Evolutionary conservation across 2,888 invertebrate genomes (phyloP).

Genomic region (Lomographa bimaculata): DNA sequence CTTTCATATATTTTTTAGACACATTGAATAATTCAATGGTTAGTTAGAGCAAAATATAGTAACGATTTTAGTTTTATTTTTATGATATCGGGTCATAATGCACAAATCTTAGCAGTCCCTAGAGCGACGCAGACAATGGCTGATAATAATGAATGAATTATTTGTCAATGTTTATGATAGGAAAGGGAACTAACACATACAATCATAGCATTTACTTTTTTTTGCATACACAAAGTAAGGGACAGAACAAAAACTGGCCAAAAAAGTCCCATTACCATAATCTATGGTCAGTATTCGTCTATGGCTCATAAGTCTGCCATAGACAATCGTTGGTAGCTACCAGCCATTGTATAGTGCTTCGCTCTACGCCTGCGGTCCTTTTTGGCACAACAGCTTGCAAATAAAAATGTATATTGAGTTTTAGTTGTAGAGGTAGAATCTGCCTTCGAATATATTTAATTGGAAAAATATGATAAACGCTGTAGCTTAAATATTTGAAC

Average conservation of each 20-base stretch:
- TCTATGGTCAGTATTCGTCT: neutral
- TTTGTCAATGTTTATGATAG: slow-evolving; percentile 7
- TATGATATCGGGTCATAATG: too few species aligned
- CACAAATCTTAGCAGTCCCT: slow-evolving; percentile 37
- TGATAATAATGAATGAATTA: slow-evolving; percentile 28
- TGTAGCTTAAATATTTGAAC: too few species aligned
- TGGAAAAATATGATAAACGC: too few species aligned
- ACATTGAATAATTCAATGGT: too few species aligned
- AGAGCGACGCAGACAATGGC: slow-evolving; percentile 63
- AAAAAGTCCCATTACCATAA: slow-evolving; percentile 56
- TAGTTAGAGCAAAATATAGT: too few species aligned
- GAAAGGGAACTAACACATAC: slow-evolving; percentile 8
- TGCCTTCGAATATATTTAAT: slow-evolving; percentile 1
- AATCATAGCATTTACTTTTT: slow-evolving; percentile 3
- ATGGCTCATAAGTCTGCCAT: slow-evolving; percentile 62
- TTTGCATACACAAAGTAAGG: too few species aligned
- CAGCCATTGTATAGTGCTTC: slow-evolving; percentile 73
- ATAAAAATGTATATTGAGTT: slow-evolving; percentile 47
- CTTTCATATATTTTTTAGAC: too few species aligned
- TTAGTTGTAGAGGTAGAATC: slow-evolving; percentile 20
- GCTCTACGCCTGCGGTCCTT: slow-evolving; percentile 59
- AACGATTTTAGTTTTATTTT: too few species aligned
- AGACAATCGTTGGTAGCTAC: slow-evolving; percentile 62
- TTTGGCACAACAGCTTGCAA: slow-evolving; percentile 74
- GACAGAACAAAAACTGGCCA: slow-evolving; percentile 22